Evolutionary conservation across 2,888 invertebrate genomes (phyloP), one percentile per base, ranked within the genome.

Genomic region (Antitype chi): DNA sequence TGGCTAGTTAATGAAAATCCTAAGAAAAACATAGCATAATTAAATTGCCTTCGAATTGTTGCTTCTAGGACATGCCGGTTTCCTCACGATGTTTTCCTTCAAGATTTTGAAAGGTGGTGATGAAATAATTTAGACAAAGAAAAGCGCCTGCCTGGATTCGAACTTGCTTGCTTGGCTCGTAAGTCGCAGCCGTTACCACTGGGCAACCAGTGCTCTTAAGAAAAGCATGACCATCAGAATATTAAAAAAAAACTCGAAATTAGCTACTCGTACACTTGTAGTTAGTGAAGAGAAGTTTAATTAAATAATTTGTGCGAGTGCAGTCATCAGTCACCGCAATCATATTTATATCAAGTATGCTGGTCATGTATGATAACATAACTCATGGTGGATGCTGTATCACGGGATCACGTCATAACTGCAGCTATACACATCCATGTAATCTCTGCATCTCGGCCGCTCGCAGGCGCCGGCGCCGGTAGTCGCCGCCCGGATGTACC

Each of bases 361-460:
- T 32, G 32, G 49, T 25, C 43, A 25, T 9, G 52, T 3, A 20
- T 17, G 60, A 62, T 59, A 25, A 55, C 47, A 28, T 28, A 23
- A 47, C 28, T 17, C 9, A 11, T 15, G 15, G 23, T 62, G 68
- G 47, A 52, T 64, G 59, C n/a, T 60, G 78, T 47, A 49, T 43
- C 43, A n/a, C n/a, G 43, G 17, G 28, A 28, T 6, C 32, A 32
- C 70, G 7, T 53, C 70, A 49, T 53, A 59, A 28, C 53, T 32
- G 9, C 62, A 62, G 55, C 52, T 47, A 52, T 62, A 52, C 70
- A 32, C 70, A 32, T 67, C 32, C 49, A 11, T 13, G 63, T 64
- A 68, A 69, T 79, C 52, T 82, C 23, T 32, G n/a, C 57, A 71
- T 59, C 76, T 62, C 53, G 59, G 13, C 23, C 17, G 15, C 32